A percentile compares a stretch with the other conserved stretches of the same genome.
Evolutionary conservation across 2,113 vertebrate genomes (phyloP).

Genomic region (Sebastes schlegelii): DNA sequence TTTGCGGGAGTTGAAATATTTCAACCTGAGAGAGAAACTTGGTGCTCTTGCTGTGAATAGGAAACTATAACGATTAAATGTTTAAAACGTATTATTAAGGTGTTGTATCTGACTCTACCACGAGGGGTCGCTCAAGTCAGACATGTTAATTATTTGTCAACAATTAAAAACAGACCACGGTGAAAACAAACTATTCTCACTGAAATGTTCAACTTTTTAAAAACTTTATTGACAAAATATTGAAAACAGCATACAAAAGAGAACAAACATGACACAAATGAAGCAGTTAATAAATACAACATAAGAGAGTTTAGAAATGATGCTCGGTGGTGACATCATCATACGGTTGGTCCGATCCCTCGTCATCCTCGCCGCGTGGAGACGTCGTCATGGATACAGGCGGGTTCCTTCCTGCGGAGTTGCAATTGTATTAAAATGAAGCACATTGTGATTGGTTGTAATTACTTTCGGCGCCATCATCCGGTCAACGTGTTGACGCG

Average conservation of each 20-base stretch:
- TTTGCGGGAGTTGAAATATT: too few relatives aligned
- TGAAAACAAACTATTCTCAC: background rate
- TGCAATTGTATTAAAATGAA: background rate
- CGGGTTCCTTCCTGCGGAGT: background rate
- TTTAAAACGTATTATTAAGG: too few relatives aligned
- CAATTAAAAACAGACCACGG: background rate
- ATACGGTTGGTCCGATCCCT: background rate
- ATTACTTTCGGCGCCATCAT: too few relatives aligned
- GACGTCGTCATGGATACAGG: background rate
- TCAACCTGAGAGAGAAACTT: too few relatives aligned
- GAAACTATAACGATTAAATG: too few relatives aligned
- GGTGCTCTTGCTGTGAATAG: too few relatives aligned
- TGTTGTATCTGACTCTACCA: too few relatives aligned
- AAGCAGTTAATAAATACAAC: background rate
- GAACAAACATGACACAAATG: background rate
- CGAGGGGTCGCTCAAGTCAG: too few relatives aligned
- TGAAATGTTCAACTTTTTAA: background rate
- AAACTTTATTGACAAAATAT: background rate
- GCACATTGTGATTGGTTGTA: background rate
- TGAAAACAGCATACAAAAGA: background rate
- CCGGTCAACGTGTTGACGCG: too few relatives aligned
- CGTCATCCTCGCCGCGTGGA: background rate
- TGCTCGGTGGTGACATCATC: conserved; percentile 32
- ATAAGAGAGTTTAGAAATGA: conserved; percentile 15
- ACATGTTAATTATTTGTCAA: too few relatives aligned